Conservation (phyloP, 2,113 vertebrate species). For the Catharus fuscescens region DNA sequence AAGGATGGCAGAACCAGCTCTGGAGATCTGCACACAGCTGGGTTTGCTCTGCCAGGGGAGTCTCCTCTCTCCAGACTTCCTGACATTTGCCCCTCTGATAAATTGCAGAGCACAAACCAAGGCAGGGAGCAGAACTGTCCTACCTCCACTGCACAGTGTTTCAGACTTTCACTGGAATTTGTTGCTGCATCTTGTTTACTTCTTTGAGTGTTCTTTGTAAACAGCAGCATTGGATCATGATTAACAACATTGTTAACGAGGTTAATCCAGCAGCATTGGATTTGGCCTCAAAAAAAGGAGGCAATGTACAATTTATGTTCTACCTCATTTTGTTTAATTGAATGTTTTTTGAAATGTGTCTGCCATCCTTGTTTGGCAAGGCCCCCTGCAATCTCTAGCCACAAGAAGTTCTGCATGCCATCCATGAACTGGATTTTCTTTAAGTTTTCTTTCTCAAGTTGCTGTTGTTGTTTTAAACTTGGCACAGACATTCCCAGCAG, state of each 20-base stretch:
- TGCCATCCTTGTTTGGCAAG: background rate
- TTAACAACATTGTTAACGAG: no score
- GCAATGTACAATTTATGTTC: background rate
- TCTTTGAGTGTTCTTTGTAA: background rate
- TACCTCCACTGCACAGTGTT: background rate
- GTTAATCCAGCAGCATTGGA: background rate
- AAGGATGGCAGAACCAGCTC: no score
- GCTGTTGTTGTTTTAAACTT: background rate
- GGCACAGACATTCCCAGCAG: rapidly evolving
- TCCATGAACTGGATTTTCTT: background rate
- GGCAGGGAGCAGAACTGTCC: background rate
- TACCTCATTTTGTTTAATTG: background rate
- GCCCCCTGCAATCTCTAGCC: background rate
- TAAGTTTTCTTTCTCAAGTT: background rate
- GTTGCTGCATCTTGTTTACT: background rate
- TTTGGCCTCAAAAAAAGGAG: background rate
- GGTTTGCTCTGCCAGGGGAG: background rate
- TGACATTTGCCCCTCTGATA: background rate
- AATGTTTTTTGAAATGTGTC: background rate
- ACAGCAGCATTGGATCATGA: background rate
- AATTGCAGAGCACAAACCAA: background rate
- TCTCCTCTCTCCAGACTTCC: background rate
- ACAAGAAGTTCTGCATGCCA: background rate
- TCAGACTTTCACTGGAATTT: rapidly evolving
- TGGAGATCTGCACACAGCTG: rapidly evolving